A percentile compares a stretch with the other conserved stretches of the same genome.
phyloP scores from a whole-genome alignment of 2,113 vertebrate species.

The Coptodon bakossiorum region DNA sequence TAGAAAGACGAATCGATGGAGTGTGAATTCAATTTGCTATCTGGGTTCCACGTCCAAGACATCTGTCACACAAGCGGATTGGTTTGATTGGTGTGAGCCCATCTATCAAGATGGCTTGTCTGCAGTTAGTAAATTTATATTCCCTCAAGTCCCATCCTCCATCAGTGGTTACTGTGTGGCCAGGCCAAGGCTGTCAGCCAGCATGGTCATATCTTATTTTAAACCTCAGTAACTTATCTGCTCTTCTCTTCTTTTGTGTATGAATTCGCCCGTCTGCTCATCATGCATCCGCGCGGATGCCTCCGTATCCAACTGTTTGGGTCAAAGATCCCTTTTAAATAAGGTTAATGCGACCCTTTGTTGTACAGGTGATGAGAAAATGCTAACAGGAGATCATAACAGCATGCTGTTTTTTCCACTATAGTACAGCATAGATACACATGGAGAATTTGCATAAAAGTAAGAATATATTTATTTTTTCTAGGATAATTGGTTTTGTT shows the following conservation, averaged over 20 bases:
- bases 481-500: not conserved
- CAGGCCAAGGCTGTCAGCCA: conserved; percentile 50
- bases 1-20: not conserved
- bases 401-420: not conserved
- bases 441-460: not conserved
- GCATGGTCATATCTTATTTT: conserved; percentile 41
- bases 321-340: not conserved
- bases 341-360: not conserved
- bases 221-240: conserved; percentile 1
- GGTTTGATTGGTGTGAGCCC: conserved; percentile 63
- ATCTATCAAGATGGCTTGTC: conserved; percentile 65
- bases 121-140: conserved; percentile 65
- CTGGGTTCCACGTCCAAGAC: conserved; percentile 56
- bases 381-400: not conserved
- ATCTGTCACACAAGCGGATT: conserved; percentile 69
- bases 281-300: not conserved
- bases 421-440: not conserved
- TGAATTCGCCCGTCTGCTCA: not conserved
- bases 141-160: conserved; percentile 56
- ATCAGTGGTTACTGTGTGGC: conserved; percentile 31
- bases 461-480: not conserved
- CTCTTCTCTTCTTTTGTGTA: not conserved
- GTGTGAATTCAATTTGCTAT: conserved; percentile 42
- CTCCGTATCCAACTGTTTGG: not conserved
- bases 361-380: not conserved